Percentiles rank a stretch among this genome's conserved stretches.
phyloP scores from a whole-genome alignment of 1,140 invertebrate genomes.

The Prorops nasuta region DNA sequence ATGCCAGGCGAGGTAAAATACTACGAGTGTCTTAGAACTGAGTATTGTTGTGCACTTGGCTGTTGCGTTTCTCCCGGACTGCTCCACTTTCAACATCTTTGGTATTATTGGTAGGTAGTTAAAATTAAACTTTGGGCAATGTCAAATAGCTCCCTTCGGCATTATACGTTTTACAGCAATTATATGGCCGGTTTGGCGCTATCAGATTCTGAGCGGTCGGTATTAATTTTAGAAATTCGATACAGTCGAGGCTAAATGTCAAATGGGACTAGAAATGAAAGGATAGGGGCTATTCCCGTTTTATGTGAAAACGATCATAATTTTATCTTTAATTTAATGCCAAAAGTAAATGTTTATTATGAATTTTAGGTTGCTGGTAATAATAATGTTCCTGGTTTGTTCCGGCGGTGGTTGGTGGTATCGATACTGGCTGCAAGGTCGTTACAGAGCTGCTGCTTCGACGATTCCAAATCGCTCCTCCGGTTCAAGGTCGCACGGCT shows the following conservation, averaged over 20 bases:
- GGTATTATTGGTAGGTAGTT: slow-evolving; percentile 54
- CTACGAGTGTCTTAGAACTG: slow-evolving; percentile 51
- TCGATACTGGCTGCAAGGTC: slow-evolving; percentile 54
- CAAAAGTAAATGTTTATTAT: too few species aligned
- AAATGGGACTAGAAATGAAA: too few species aligned
- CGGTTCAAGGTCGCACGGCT: slow-evolving; percentile 37
- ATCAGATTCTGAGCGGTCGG: too few species aligned
- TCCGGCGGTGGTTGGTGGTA: slow-evolving; percentile 60
- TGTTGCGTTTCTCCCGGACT: slow-evolving; percentile 55
- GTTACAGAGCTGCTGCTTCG: slow-evolving; percentile 46
- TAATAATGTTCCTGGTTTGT: slow-evolving; percentile 59
- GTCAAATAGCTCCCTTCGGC: too few species aligned
- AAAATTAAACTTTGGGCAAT: slow-evolving; percentile 4
- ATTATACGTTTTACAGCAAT: too few species aligned
- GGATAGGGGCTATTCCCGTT: too few species aligned
- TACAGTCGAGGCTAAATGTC: too few species aligned
- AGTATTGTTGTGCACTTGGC: slow-evolving; percentile 57
- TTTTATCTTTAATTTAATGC: too few species aligned
- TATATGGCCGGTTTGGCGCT: too few species aligned
- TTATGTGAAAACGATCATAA: slow-evolving; percentile 10
- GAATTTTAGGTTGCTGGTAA: slow-evolving; percentile 51
- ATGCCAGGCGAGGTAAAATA: slow-evolving; percentile 51
- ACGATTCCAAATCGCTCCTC: slow-evolving; percentile 41
- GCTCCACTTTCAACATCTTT: slow-evolving; percentile 58
- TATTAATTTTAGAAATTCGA: too few species aligned